Conservation (phyloP, 2,113 vertebrate species). For the Urocolius indicus region DNA sequence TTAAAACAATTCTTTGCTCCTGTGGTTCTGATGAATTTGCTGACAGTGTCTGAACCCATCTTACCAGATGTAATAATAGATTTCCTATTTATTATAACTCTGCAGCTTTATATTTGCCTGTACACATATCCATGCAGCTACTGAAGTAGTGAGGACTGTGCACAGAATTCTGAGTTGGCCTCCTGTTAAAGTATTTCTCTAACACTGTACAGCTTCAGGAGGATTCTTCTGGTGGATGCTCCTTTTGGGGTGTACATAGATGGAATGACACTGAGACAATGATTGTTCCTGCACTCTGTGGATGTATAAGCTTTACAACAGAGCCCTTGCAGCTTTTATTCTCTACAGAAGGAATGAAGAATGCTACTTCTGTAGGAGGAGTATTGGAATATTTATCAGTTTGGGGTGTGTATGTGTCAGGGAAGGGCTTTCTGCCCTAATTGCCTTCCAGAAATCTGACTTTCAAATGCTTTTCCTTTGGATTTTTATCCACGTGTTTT, state of each 20-base stretch:
- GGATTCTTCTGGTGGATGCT: background rate
- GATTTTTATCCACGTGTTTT: slow-evolving; percentile 35
- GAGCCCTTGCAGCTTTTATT: slow-evolving; percentile 13
- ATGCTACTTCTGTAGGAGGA: background rate
- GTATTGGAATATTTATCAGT: slow-evolving; percentile 55
- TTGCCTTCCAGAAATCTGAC: slow-evolving; percentile 40
- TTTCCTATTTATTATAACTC: slow-evolving; percentile 19
- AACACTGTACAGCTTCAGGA: background rate
- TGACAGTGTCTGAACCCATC: background rate
- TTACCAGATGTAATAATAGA: background rate
- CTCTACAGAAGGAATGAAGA: slow-evolving; percentile 22
- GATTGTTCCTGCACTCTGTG: background rate
- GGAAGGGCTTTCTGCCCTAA: slow-evolving; percentile 39
- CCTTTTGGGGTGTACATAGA: background rate
- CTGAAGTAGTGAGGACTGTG: background rate
- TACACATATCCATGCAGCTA: background rate
- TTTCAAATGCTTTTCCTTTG: slow-evolving; percentile 41
- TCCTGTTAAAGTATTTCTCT: background rate
- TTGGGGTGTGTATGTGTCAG: background rate
- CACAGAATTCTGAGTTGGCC: background rate
- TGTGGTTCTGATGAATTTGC: background rate
- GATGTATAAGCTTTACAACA: background rate
- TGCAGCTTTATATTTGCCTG: background rate
- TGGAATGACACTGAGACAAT: background rate
- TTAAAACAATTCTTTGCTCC: slow-evolving; percentile 4